Base-by-base conservation (phyloP, 2,113 vertebrate species). In the Hippocampus comes region DNA sequence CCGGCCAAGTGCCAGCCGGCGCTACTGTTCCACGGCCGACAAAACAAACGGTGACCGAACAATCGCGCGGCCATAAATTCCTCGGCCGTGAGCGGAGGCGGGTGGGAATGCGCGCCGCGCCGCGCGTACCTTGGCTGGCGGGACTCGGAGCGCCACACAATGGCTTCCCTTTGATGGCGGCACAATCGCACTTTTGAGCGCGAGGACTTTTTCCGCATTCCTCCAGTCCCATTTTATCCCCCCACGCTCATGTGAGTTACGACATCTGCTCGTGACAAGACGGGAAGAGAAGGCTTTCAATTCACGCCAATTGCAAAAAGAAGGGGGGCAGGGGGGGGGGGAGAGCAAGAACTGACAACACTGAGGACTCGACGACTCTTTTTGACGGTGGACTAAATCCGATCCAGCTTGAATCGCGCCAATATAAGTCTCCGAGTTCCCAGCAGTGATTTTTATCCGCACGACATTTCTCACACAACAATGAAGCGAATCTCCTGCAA, bases 141-240 rank as follows among this genome's bases (percentile, higher is more conserved):
- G 38, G 57, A 67, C 53, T 23, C 65, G 59, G 68, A 67, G 49
- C 53, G 4, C 3, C 7, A 78, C 75, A 91, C 89, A 90, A 90
- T 79, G 79, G 77, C 8, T 77, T 70, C 80, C 69, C 70, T 90
- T 75, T 74, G 61, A 78, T 69, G 42, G 53, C 60, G 67, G 65
- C 71, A 91, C 89, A 90, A 88, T 68, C 71, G 70, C 49, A 68
- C 87, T 80, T 87, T 90, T 89, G 83, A 91, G 65, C 57, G 73
- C 76, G 83, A 84, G 74, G 71, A 63, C 79, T 81, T 84, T 81
- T 75, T 59, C 15, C 38, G 23, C 81, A 82, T 82, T 82, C 71
- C 63, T 64, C 25, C 46, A 10, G 17, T 34, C 60, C 20, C 27
- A 10, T 27, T 76, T 82, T 71, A n/a, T 63, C 11, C 59, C 21